Conservation (phyloP, 2,888 invertebrate species). For the Parnassius apollo region DNA sequence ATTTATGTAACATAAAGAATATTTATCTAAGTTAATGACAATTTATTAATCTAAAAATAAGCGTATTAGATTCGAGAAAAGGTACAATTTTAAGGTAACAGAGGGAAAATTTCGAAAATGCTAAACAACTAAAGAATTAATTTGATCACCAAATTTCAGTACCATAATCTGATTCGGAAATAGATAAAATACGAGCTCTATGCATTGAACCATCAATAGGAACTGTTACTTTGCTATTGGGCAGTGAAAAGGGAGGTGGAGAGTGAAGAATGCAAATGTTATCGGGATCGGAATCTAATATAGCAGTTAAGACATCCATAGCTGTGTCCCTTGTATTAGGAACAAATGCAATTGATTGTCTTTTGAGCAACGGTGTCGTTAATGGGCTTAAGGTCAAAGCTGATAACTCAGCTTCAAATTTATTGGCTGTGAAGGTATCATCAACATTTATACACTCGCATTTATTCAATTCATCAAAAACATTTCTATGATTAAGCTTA, state of each 20-base stretch:
- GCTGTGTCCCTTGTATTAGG: constrained; percentile 65
- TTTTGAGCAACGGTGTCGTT: constrained; percentile 64
- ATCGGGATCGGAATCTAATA: constrained; percentile 74
- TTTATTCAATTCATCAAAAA: constrained; percentile 54
- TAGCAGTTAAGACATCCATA: constrained; percentile 68
- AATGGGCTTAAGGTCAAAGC: constrained; percentile 71
- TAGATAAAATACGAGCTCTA: constrained; percentile 84
- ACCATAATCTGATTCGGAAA: constrained; percentile 81
- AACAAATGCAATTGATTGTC: constrained; percentile 65
- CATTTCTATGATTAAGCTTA: constrained; percentile 64
- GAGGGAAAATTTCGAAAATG: constrained; percentile 18
- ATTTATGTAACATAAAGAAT: constrained; percentile 17
- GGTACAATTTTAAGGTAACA: constrained; percentile 35
- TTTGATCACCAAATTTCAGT: constrained; percentile 88
- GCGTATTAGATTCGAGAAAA: constrained; percentile 35
- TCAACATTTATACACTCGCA: constrained; percentile 57
- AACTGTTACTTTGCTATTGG: constrained; percentile 83
- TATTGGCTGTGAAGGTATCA: constrained; percentile 48
- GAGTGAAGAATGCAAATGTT: constrained; percentile 65
- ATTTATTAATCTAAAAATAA: constrained; percentile 30
- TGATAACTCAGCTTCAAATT: constrained; percentile 66
- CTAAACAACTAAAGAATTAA: constrained; percentile 16
- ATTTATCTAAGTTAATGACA: constrained; percentile 23
- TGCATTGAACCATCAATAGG: constrained; percentile 83
- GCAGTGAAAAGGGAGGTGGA: constrained; percentile 70